Evolutionary conservation across 1,140 invertebrate genomes (phyloP).

Genomic region (Spodoptera litura): DNA sequence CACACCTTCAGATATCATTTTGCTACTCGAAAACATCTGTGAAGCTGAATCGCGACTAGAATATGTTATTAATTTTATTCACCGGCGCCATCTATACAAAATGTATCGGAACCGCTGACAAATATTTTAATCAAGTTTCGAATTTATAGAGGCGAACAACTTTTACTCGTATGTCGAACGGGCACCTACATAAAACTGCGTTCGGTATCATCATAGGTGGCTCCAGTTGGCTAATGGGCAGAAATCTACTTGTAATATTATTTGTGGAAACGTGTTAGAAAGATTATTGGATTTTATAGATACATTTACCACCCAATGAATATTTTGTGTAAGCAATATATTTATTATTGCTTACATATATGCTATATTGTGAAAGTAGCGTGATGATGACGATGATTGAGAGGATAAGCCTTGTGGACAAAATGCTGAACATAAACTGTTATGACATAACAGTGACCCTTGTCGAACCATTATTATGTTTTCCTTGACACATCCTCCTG

Average conservation of each 20-base stretch:
- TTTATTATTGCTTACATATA: no score
- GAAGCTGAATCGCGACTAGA: not conserved
- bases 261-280: not conserved
- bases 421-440: slow-evolving; percentile 7
- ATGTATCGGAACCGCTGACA: not conserved
- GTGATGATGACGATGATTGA: not conserved
- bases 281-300: no score
- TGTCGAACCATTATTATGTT: slow-evolving; percentile 12
- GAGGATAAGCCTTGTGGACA: not conserved
- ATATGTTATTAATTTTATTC: not conserved
- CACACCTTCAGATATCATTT: no score
- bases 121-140: not conserved
- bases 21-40: no score
- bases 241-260: not conserved
- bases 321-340: not conserved
- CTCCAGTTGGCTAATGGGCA: not conserved
- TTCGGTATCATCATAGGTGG: not conserved
- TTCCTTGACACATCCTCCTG: not conserved
- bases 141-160: not conserved
- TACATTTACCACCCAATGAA: not conserved
- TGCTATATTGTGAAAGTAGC: slow-evolving; percentile 16
- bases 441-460: slow-evolving; percentile 16
- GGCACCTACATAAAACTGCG: not conserved
- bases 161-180: not conserved
- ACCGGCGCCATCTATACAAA: slow-evolving; percentile 12